Evolutionary conservation across 2,797 vertebrate species (phyloP).

Genomic region (Lagorchestes hirsutus): DNA sequence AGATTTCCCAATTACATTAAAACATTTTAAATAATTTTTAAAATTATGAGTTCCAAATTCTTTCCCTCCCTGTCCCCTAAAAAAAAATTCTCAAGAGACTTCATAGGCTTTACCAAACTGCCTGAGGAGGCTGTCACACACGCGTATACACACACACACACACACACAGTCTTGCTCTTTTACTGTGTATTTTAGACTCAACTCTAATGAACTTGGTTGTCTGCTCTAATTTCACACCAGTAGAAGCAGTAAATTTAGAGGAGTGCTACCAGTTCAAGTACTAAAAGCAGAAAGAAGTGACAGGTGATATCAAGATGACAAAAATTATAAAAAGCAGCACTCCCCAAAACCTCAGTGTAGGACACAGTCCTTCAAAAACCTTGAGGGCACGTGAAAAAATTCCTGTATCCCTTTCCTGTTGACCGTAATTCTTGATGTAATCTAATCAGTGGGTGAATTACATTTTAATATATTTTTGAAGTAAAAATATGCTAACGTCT

Average conservation of each 20-base stretch:
- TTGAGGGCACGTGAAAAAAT: no score
- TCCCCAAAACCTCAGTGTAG: no score
- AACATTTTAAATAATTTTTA: neutral
- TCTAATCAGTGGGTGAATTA: no score
- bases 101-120: neutral
- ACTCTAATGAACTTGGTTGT: neutral
- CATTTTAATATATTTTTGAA: no score
- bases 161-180: neutral
- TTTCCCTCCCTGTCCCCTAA: neutral
- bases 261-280: no score
- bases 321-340: neutral
- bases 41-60: neutral
- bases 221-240: neutral
- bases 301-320: neutral
- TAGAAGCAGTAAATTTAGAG: neutral
- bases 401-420: no score
- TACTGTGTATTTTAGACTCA: neutral
- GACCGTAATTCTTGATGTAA: no score
- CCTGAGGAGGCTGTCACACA: neutral
- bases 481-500: no score
- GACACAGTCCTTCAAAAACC: no score
- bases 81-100: neutral
- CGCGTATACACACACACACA: no score
- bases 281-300: neutral
- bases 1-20: neutral